Base-by-base conservation (phyloP, 2,797 vertebrate genomes). In the Sternotherus odoratus region DNA sequence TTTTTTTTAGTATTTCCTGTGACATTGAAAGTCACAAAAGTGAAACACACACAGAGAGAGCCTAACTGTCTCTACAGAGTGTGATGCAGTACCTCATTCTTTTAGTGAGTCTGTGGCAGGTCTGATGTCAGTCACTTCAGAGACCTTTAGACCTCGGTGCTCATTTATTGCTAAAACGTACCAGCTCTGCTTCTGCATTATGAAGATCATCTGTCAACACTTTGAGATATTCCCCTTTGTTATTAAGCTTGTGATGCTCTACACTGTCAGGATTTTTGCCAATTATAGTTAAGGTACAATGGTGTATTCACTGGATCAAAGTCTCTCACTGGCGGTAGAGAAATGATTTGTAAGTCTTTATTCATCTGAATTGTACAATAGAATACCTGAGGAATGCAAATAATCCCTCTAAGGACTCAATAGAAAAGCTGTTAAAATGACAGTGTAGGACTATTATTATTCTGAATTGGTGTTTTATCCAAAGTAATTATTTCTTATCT, bases 271-370 rank as follows among this genome's bases (percentile, higher is more conserved):
- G 98, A 98, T 99, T 98, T 98, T 98, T 99, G 99, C 99, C 99
- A 99, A 99, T 99, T 99, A 99, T 99, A 99, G 99, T 99, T 98
- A 99, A 99, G 99, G 98, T 99, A 99, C 99, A 99, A 99, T 99
- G 98, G 99, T 99, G 99, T 99, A 99, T 99, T 99, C 99, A 99
- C 98, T 98, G 98, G 99, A 99, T 99, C 99, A 98, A 99, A 99
- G 99, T 99, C 99, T 99, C 99, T 98, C 99, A 99, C 98, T 99
- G 99, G 99, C 98, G 98, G 98, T 98, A 98, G 98, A 98, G 98
- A 99, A 99, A 99, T 99, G 99, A 99, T 99, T 99, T 99, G 99
- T 99, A 99, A 99, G 99, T 99, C 99, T 99, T 99, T 99, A 99
- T 99, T 99, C 98, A 98, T 98, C 98, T 98, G 98, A 98, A 98